phyloP scores from a whole-genome alignment of 2,888 invertebrate species.

The Choreutis nemorana region DNA sequence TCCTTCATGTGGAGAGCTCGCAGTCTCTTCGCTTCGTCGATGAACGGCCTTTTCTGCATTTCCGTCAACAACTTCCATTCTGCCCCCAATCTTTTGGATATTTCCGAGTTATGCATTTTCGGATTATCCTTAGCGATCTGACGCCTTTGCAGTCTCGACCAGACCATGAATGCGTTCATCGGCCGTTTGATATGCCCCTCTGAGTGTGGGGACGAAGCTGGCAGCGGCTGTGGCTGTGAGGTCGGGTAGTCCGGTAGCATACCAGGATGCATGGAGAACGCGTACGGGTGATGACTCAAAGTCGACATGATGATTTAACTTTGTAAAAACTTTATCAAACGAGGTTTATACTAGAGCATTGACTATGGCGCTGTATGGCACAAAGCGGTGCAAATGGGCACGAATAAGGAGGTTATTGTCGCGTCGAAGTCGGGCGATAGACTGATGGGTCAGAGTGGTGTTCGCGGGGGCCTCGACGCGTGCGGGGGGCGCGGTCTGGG shows the following conservation, averaged over 20 bases:
- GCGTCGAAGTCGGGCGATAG: conserved; percentile 54
- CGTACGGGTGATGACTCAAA: conserved; percentile 60
- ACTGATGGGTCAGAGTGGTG: conserved; percentile 40
- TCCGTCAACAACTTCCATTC: conserved; percentile 93
- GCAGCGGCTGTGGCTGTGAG: conserved; percentile 49
- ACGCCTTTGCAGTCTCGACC: conserved; percentile 90
- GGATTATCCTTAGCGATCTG: conserved; percentile 95
- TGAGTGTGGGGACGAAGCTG: conserved; percentile 52
- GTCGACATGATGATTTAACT: conserved; percentile 45
- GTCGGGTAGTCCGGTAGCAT: conserved; percentile 56
- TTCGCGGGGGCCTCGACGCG: conserved; percentile 32
- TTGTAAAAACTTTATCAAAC: conserved; percentile 14
- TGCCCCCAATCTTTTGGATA: conserved; percentile 89
- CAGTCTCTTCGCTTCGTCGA: conserved; percentile 92
- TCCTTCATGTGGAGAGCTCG: conserved; percentile 90
- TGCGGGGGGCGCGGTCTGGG: conserved; percentile 39
- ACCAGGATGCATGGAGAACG: conserved; percentile 59
- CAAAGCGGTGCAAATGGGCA: conserved; percentile 46
- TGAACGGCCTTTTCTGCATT: conserved; percentile 89
- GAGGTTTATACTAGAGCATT: conserved; percentile 32
- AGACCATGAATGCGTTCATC: conserved; percentile 99
- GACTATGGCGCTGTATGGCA: conserved; percentile 41
- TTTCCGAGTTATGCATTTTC: conserved; percentile 90
- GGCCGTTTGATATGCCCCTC: conserved; percentile 93
- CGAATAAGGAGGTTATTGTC: conserved; percentile 43